Base-by-base conservation (phyloP, 2,888 invertebrate species). In the Temnothorax unifasciatus region DNA sequence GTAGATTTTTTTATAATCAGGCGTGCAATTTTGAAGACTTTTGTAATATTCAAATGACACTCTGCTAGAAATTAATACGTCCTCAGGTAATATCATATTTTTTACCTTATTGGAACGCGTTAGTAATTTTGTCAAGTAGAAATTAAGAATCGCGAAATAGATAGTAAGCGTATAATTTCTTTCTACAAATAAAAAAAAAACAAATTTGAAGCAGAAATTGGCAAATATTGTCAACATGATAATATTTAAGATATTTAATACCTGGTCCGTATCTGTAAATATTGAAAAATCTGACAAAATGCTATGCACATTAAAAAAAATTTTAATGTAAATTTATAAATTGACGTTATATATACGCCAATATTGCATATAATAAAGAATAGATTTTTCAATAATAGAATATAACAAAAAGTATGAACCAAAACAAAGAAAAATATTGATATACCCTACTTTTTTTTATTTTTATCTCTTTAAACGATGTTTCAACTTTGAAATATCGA, bases 1-100 rank as follows among this genome's bases (percentile, higher is more conserved):
- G 29, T 71, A 71, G 41, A 81, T 5, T 59, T 75, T 75, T 79
- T 73, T 73, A 81, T 79, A 71, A 79, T 81, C 25, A 21, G 73
- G 34, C 73, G 44, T 61, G 34, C 34, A 59, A 73, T 61, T 81
- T 73, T 47, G 21, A 47, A 59, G 79, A 59, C 21, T 66, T 57
- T 81, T 59, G 57, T 21, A 52, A 76, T 41, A 61, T 76, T 73
- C 59, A 73, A 73, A 61, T 73, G 59, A 71, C 2, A 38, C 29
- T 29, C 29, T 29, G 3, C 18, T 77, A 79, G 74, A 47, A 73
- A 81, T 59, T 73, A 81, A 47, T 57, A 41, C 15, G 21, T 59
- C 25, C 59, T 52, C 73, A 73, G 38, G 47, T 73, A 59, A 73
- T 73, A 34, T 79, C 21, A 57, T 79, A 69, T 25, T 59, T 79